Evolutionary conservation across 2,888 invertebrate genomes (phyloP).

Genomic region (Caenorhabditis sp.): DNA sequence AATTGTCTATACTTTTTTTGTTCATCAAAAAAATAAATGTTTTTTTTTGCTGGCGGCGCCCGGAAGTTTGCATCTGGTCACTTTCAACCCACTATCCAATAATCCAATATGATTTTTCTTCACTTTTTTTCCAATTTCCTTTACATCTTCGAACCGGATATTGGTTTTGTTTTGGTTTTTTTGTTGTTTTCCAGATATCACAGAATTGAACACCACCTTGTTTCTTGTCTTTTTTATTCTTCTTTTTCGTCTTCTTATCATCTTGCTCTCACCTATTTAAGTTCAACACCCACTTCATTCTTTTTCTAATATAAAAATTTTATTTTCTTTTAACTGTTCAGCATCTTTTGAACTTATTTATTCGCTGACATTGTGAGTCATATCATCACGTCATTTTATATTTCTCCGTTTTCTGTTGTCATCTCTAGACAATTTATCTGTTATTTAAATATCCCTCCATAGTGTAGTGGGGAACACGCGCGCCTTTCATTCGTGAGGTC

Average conservation of each 20-base stretch:
- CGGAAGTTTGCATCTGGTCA: constrained; percentile 1
- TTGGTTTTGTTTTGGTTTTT: background rate
- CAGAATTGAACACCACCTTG: background rate
- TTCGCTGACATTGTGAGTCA: too few relatives aligned
- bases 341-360: too few relatives aligned
- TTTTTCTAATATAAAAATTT: background rate
- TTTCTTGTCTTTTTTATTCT: background rate
- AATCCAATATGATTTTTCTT: background rate
- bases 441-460: too few relatives aligned
- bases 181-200: background rate
- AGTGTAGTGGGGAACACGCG: too few relatives aligned
- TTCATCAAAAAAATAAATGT: too few relatives aligned
- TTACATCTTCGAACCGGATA: background rate
- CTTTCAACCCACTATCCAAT: background rate
- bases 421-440: too few relatives aligned
- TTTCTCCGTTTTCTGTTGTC: too few relatives aligned
- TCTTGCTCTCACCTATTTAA: background rate
- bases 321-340: background rate
- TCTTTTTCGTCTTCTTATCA: background rate
- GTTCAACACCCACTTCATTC: background rate
- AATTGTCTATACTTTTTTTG: too few relatives aligned
- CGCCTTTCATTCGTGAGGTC: too few relatives aligned
- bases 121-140: constrained; percentile 3
- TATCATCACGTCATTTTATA: too few relatives aligned
- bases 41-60: background rate